Percentiles rank a stretch among this genome's conserved stretches.
Evolutionary conservation across 2,888 invertebrate genomes (phyloP).

Genomic region (Tethea ocularis): DNA sequence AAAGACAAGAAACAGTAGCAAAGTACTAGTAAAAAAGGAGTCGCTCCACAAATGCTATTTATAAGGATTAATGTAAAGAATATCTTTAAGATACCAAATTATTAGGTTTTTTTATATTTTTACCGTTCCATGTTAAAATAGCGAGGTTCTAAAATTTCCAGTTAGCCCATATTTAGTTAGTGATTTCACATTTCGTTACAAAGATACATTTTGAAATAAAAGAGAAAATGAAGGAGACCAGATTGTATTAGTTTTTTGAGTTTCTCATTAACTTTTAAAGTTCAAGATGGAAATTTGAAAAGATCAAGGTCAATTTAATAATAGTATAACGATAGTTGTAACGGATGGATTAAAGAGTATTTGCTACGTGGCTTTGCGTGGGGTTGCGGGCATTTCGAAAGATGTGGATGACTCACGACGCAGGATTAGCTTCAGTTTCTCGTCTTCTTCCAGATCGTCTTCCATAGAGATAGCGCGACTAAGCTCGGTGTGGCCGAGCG

Average conservation of each 20-base stretch:
- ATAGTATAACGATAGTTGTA: background rate
- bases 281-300: background rate
- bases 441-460: slow-evolving; percentile 72
- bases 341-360: slow-evolving; percentile 13
- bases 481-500: slow-evolving; percentile 74
- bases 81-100: background rate
- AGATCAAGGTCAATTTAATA: background rate
- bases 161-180: too few species aligned
- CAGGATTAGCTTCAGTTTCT: slow-evolving; percentile 65
- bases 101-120: background rate
- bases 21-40: background rate
- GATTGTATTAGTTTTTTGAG: too few species aligned
- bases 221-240: too few species aligned
- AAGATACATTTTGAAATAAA: too few species aligned
- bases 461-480: slow-evolving; percentile 67
- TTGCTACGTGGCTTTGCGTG: slow-evolving; percentile 57
- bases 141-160: too few species aligned
- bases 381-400: slow-evolving; percentile 51
- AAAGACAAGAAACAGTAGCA: slow-evolving; percentile 1
- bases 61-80: too few species aligned
- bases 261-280: background rate
- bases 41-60: background rate
- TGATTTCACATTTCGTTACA: too few species aligned
- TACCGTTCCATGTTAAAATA: too few species aligned
- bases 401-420: slow-evolving; percentile 71